Evolutionary conservation across 2,888 invertebrate genomes (phyloP), one percentile per base, ranked within the genome.

Genomic region (Cheilosia urbana): DNA sequence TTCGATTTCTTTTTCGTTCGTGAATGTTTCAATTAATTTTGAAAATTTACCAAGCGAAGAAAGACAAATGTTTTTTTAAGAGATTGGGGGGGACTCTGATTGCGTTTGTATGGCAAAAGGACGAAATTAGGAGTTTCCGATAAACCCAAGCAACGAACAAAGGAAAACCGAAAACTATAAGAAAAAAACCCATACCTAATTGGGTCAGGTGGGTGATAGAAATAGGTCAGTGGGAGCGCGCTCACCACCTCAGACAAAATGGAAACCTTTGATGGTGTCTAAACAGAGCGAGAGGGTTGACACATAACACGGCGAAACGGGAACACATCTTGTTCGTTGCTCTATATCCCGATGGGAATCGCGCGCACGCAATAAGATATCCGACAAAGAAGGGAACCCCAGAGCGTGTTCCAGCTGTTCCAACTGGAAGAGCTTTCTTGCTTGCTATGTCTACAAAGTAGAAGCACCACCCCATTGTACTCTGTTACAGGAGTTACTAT

Each of bases 201-300:
- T 84, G 80, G 84, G 84, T 84, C 84, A 84, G 58, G 71, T 65
- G 34, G 55, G 57, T 60, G 53, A 47, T 60, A 55, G 66, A 82
- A 72, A 80, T 75, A 65, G 84, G 84, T 84, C 84, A 78, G 15
- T 34, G 80, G 63, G 9, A 17, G 63, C 63, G 5, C 57, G 40
- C 34, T 49, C 30, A 55, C 58, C 27, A 40, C 55, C 5, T 27
- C 9, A 62, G 27, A 40, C 15, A 72, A 34, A 40, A 17, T 47
- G 19, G 51, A 51, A 51, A 55, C 53, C 49, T 75, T 53, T 79
- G 79, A 75, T 58, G 58, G 24, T 63, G 55, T 57, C 30, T 58
- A 63, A 51, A 68, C 15, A 45, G 77, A 72, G 57, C 21, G 17
- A 63, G 34, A 49, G 37, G 30, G 42, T 55, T 37, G 42, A 42